Evolutionary conservation across 2,113 vertebrate species (phyloP), one percentile per base, ranked within the genome.

Genomic region (Malurus melanocephalus): DNA sequence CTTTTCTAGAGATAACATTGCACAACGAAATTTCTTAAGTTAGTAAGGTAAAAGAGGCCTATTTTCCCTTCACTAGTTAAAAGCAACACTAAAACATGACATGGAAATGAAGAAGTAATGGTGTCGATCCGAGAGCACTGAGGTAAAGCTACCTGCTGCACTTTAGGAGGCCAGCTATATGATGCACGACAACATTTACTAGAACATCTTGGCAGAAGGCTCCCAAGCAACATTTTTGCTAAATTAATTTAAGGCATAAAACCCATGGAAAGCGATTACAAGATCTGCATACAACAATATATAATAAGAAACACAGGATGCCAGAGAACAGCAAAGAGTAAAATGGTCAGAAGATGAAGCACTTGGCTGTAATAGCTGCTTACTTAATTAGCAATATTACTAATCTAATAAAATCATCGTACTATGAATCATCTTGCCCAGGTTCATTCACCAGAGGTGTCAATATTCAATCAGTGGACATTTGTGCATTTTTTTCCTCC

Each of bases 101-200:
- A 20, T 13, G 32, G 38, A 92, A 85, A 84, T 65, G 42, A 75
- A 48, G 43, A 77, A 28, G 14, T 0, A 1, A 24, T 17, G 42
- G 15, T 13, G 23, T 28, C 0, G 0, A 15, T 57, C 52, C 55
- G 0, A 0, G 10, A 88, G 20, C 14, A 55, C 23, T 6, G 8
- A 74, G 38, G 10, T 74, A 84, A 84, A 68, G 15, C 12, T 74
- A 18, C 40, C 24, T 65, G 26, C 14, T 49, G 26, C 46, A 80
- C 57, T 30, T 0, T 46, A 56, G 84, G 8, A 75, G 13, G 9
- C 18, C 72, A 74, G 26, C 5, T 77, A 35, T 32, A 46, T 2
- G 4, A 38, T 73, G 38, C 20, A 62, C 24, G 28, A 73, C 11
- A 73, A 59, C 14, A 2, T 75, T 88, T 88, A 49, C 43, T 67